phyloP scores from a whole-genome alignment of 2,113 vertebrate species.

The Hystrix brachyura region DNA sequence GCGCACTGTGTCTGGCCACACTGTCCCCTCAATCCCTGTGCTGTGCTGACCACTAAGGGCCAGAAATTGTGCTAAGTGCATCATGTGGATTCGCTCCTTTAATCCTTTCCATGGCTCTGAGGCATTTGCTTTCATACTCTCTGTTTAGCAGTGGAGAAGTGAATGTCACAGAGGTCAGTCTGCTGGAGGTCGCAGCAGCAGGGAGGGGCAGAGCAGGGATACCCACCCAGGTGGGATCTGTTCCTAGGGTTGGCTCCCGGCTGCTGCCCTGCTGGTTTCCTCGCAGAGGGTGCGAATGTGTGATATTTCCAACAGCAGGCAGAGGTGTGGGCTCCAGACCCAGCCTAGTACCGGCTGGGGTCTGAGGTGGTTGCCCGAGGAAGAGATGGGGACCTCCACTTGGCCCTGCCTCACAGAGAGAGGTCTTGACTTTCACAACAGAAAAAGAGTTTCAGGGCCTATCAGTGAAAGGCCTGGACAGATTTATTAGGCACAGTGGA shows the following conservation, averaged over 20 bases:
- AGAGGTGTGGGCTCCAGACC: not conserved
- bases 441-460: not conserved
- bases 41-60: not conserved
- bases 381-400: not conserved
- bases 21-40: not conserved
- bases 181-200: not conserved
- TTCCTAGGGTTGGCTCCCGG: not conserved
- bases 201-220: not conserved
- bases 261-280: not conserved
- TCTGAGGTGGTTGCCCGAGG: not conserved
- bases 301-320: accelerated
- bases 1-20: not conserved
- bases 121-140: not conserved
- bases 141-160: not conserved
- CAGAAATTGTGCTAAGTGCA: not conserved
- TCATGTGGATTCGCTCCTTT: not conserved
- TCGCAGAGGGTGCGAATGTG: not conserved
- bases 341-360: not conserved
- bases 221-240: not conserved
- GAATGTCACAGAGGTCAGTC: not conserved
- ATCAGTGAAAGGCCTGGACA: not conserved
- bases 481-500: not conserved
- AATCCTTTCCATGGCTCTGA: not conserved
- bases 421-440: not conserved
- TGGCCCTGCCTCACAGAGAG: not conserved